Conservation (phyloP, 2,113 vertebrate species). For the Zosterops japonicus region DNA sequence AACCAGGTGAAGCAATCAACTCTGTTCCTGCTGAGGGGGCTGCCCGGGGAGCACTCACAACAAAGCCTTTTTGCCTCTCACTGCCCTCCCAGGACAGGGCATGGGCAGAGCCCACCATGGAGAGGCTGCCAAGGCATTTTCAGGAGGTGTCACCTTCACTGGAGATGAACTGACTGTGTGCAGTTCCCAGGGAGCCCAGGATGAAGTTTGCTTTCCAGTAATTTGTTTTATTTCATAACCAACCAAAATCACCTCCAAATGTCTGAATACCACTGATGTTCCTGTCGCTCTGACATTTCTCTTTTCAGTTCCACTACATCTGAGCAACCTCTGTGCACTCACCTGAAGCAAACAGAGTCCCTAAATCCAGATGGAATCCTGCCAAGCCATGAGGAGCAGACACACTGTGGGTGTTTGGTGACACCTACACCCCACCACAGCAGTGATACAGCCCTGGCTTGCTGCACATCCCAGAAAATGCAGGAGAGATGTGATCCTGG, state of each 20-base stretch:
- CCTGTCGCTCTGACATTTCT: background rate
- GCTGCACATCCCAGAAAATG: background rate
- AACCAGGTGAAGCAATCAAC: background rate
- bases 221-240: background rate
- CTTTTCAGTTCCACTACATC: background rate
- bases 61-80: background rate
- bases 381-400: background rate
- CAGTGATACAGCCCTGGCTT: background rate
- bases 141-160: background rate
- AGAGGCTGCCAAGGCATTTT: background rate
- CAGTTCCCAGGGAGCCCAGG: background rate
- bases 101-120: rapidly evolving
- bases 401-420: rapidly evolving
- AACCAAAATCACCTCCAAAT: background rate
- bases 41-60: background rate
- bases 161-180: background rate
- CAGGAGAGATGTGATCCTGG: background rate
- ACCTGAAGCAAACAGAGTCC: background rate
- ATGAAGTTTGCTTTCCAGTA: background rate
- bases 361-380: background rate
- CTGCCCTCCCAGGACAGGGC: background rate
- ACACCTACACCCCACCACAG: background rate
- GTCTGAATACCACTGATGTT: background rate
- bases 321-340: background rate
- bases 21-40: background rate